Base-by-base conservation (phyloP, 2,797 vertebrate species). In the Ambastaia sidthimunki region DNA sequence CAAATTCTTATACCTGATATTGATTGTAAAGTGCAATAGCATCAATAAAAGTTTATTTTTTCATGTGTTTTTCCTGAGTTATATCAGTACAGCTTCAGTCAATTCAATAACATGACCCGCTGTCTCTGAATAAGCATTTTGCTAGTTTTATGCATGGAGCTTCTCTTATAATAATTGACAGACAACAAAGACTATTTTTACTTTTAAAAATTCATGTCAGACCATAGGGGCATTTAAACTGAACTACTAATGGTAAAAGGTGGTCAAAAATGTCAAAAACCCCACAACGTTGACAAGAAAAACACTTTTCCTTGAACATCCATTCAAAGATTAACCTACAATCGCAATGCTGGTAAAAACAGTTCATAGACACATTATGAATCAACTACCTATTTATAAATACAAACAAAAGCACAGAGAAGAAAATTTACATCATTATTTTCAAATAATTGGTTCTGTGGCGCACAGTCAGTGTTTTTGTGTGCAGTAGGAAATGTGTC, bases 1-100 rank as follows among this genome's bases (percentile, higher is more conserved):
- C 34, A 57, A 68, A 69, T 69, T 5, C 44, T 48, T 21, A 18
- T 16, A 57, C 21, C 18, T 59, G 74, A 47, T 59, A 67, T 55
- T 71, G 13, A 50, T 52, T 41, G 12, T 59, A 10, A 47, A 66
- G 68, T 76, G 74, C 80, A 77, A 72, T 81, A 67, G 34, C 62
- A 57, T 62, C 48, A 82, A 74, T 63, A 44, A 74, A 59, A 12
- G 0, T 41, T 59, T 54, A 55, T 71, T 57, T 31, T 66, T 78
- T 10, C 9, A 11, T 57, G 16, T 28, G 16, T 34, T 50, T 44
- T 71, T 15, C 2, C 37, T 4, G 21, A 44, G 34, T 41, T 57
- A 59, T 25, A 25, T 59, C 3, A 59, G n/a, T n/a, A 2, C 18
- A 19, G 50, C 11, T 23, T 25, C 21, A 13, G 4, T 23, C 4